Evolutionary conservation across 2,888 invertebrate species (phyloP), one percentile per base, ranked within the genome.

Genomic region (Luperina nickerlii): DNA sequence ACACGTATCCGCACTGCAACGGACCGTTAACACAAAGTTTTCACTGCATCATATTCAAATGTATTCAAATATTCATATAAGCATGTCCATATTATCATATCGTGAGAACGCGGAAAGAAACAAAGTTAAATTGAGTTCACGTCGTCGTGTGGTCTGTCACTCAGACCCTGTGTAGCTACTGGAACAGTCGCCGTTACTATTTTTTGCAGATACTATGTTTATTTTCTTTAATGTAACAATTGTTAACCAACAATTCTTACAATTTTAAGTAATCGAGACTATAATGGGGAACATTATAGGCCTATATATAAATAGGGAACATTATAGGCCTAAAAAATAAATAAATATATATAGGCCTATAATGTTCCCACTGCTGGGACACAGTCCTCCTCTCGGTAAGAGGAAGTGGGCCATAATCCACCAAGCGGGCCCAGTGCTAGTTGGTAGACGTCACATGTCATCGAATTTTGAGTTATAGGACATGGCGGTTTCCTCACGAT

Each of bases 101-200:
- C 82, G 62, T 69, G 27, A 67, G 65, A 79, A 83, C 74, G 78
- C 79, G 85, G 82, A 84, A 90, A 90, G 90, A 90, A 90, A 85
- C 87, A 88, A 93, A 92, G 90, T 94, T 92, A 92, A 93, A 94
- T 94, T 93, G 92, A 93, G 93, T 94, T 94, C 88, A 90, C 90
- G 93, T 94, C 90, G 93, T 94, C 90, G 85, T 90, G 93, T 90
- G 91, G 92, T 88, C 91, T 90, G 91, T 91, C 91, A 90, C 81
- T 91, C 88, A 87, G 78, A 62, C 38, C 60, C 42, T 11, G 75
- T 65, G n/a, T 65, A 9, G 1, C 42, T n/a, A 45, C 32, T 54
- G 24, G 2, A 63, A 24, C 45, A 57, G 32, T n/a, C 60, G 62
- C 51, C n/a, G 51, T 81, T 78, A 70, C 71, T 15, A 66, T 63